Conservation (phyloP, 2,888 invertebrate genomes). For the Petrophora chlorosata region DNA sequence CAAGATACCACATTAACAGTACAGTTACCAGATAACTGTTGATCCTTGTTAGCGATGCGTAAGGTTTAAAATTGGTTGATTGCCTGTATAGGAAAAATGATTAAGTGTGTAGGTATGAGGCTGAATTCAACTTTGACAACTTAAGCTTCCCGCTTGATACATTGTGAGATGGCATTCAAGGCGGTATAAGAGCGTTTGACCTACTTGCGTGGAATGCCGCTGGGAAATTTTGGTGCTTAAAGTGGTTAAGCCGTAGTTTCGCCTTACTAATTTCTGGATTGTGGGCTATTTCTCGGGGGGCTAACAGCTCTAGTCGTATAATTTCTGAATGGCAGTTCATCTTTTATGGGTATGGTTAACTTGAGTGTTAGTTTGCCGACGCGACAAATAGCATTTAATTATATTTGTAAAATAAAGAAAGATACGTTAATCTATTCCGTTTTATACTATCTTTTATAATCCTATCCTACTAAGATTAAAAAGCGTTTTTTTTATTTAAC, state of each 20-base stretch:
- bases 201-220: slow-evolving; percentile 46
- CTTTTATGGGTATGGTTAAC: slow-evolving; percentile 15
- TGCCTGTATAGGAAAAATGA: background rate
- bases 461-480: no score
- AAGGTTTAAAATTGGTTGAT: slow-evolving; percentile 27
- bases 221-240: slow-evolving; percentile 47
- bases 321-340: slow-evolving; percentile 17
- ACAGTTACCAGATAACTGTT: background rate
- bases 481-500: no score
- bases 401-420: no score
- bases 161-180: slow-evolving; percentile 44
- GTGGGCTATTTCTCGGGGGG: slow-evolving; percentile 27
- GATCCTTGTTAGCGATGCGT: slow-evolving; percentile 3
- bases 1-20: slow-evolving; percentile 34
- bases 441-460: no score
- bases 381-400: no score
- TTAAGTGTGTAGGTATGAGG: slow-evolving; percentile 38
- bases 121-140: slow-evolving; percentile 56
- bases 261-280: slow-evolving; percentile 38
- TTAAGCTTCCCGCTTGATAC: slow-evolving; percentile 51
- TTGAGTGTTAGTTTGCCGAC: no score
- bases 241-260: slow-evolving; percentile 37
- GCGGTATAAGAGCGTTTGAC: slow-evolving; percentile 45
- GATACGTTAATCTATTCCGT: no score
- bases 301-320: slow-evolving; percentile 14